phyloP scores from a whole-genome alignment of 2,888 invertebrate species.

The Glyphotaelius pellucidus region DNA sequence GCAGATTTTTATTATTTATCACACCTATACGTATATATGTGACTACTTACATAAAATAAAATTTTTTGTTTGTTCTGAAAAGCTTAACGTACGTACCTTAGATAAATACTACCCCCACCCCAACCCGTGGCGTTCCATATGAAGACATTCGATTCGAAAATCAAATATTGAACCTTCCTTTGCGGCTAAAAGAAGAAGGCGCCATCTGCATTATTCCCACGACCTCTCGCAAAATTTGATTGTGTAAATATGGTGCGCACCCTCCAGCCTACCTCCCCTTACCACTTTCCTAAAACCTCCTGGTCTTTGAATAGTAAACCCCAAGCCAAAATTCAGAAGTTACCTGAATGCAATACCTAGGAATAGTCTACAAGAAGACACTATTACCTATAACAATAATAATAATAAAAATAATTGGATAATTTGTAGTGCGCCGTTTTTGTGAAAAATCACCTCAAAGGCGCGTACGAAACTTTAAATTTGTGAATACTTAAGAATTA shows the following conservation, averaged over 20 bases:
- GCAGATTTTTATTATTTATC: too few relatives aligned
- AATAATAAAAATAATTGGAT: too few relatives aligned
- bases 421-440: too few relatives aligned
- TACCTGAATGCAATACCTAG: slow-evolving; percentile 11
- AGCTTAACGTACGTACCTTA: background rate
- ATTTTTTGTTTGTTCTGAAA: background rate
- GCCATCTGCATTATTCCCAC: slow-evolving; percentile 65
- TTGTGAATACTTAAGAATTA: too few relatives aligned
- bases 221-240: slow-evolving; percentile 61
- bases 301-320: slow-evolving; percentile 58
- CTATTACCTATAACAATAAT: too few relatives aligned
- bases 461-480: too few relatives aligned
- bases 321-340: slow-evolving; percentile 2
- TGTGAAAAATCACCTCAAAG: too few relatives aligned
- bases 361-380: background rate
- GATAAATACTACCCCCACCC: background rate
- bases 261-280: background rate
- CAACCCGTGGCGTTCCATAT: background rate
- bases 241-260: slow-evolving; percentile 61
- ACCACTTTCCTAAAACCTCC: slow-evolving; percentile 36
- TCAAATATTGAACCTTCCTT: slow-evolving; percentile 14
- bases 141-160: slow-evolving; percentile 22
- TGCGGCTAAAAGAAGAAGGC: slow-evolving; percentile 26
- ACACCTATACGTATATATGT: too few relatives aligned
- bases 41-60: too few relatives aligned